phyloP scores from a whole-genome alignment of 1,140 invertebrate genomes.

The Planococcus citri region DNA sequence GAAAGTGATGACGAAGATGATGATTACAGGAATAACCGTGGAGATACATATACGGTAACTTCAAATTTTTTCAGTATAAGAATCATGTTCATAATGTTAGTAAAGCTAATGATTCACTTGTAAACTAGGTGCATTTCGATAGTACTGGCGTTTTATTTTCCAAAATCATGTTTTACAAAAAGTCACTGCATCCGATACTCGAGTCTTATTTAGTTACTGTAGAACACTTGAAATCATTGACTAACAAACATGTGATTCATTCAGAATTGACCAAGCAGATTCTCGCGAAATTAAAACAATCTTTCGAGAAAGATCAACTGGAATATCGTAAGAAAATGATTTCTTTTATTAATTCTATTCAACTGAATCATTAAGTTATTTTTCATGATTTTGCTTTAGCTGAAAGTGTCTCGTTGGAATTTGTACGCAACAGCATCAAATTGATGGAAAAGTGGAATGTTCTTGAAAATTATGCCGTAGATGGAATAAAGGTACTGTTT shows the following conservation, averaged over 20 bases:
- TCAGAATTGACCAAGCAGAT: not conserved
- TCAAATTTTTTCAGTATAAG: not conserved
- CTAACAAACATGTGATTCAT: not conserved
- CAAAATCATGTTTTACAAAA: not conserved
- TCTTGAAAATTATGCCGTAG: not conserved
- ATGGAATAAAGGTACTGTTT: not conserved
- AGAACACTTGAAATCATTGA: not conserved
- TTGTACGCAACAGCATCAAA: not conserved
- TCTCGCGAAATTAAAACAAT: not conserved
- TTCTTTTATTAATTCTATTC: not conserved
- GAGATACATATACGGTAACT: not conserved
- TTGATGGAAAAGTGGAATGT: not conserved
- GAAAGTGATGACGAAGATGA: not conserved
- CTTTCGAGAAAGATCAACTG: not conserved
- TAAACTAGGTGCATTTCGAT: not conserved
- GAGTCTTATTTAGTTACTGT: not conserved
- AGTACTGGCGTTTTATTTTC: not conserved
- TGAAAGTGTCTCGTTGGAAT: not conserved
- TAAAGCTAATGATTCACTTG: not conserved
- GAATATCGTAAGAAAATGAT: not conserved
- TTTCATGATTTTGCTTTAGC: not conserved
- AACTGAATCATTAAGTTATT: not conserved
- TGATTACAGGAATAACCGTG: not conserved
- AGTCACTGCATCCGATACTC: not conserved
- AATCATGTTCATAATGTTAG: not conserved